Evolutionary conservation across 2,888 invertebrate genomes (phyloP), one percentile per base, ranked within the genome.

Genomic region (Lysandra coridon): DNA sequence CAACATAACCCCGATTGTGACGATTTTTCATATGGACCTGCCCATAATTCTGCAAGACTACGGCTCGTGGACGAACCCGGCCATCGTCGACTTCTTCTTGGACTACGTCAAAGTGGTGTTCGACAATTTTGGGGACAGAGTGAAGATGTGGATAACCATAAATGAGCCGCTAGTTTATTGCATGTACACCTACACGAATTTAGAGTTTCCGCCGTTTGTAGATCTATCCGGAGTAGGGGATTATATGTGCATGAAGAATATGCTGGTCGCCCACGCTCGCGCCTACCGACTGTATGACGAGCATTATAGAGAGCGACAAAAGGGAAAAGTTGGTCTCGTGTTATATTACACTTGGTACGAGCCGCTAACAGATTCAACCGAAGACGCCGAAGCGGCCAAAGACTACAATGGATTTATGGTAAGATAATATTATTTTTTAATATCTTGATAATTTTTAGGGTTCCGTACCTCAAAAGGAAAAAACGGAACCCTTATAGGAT

Each of bases 81-180:
- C 33, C 10, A 14, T 33, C 0, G 12, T 49, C 33, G 76, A 76
- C 17, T 76, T 49, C 53, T 76, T 57, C 53, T 5, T 53, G 14
- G 76, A 53, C 12, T 76, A 76, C 49, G 76, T 44, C 6, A 87
- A 90, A 14, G 86, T 93, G 7, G 82, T 94, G 5, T 95, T 90
- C 80, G 83, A 87, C 1, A 85, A 89, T 17, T 96, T 92, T 82
- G 96, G 95, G 0, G 95, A 95, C 84, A 93, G 96, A 44, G 95
- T 97, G 2, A 95, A 94, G 86, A 87, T 92, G 74, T 97, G 97
- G 97, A 93, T 96, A 0, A 97, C 97, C 0, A 94, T 97, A 80
- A 97, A 97, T 86, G 97, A 97, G 84, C 97, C 97, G 0, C 85
- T 87, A 60, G 81, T 89, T 2, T 83, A 92, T 10, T 94, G 95